phyloP scores from a whole-genome alignment of 2,888 invertebrate species.

The Philereme vetulata region DNA sequence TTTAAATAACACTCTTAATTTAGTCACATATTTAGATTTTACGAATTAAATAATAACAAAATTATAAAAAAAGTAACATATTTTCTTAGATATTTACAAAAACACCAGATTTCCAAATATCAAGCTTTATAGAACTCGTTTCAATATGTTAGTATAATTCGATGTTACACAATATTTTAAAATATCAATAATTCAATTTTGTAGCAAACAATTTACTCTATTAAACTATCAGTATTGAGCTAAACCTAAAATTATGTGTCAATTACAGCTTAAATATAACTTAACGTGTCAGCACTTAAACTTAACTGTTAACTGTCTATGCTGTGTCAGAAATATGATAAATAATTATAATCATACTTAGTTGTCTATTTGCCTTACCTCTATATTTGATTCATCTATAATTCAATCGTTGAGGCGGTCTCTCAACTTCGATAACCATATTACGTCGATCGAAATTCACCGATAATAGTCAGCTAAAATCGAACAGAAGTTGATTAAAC shows the following conservation, averaged over 20 bases:
- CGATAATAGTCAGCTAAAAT: too few relatives aligned
- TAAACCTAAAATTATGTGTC: not conserved
- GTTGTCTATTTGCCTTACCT: not conserved
- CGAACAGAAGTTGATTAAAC: too few relatives aligned
- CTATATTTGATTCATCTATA: too few relatives aligned
- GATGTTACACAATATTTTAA: not conserved
- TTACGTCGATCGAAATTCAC: too few relatives aligned
- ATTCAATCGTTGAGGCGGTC: too few relatives aligned
- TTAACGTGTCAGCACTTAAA: constrained; percentile 5
- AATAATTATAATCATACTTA: not conserved
- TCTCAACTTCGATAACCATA: too few relatives aligned
- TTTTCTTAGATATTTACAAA: constrained; percentile 27
- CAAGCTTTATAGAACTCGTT: constrained; percentile 14
- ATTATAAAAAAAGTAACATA: constrained; percentile 10
- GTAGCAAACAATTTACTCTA: not conserved
- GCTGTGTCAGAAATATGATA: constrained; percentile 1
- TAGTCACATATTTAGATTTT: constrained; percentile 6
- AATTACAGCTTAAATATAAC: not conserved
- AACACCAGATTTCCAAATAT: constrained; percentile 31
- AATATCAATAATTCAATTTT: not conserved
- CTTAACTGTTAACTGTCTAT: constrained; percentile 7
- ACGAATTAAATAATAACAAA: constrained; percentile 1
- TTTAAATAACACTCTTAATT: not conserved
- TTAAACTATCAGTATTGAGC: not conserved
- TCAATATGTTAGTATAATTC: not conserved